Evolutionary conservation across 2,797 vertebrate genomes (phyloP).

Genomic region (Peromyscus aztecus): DNA sequence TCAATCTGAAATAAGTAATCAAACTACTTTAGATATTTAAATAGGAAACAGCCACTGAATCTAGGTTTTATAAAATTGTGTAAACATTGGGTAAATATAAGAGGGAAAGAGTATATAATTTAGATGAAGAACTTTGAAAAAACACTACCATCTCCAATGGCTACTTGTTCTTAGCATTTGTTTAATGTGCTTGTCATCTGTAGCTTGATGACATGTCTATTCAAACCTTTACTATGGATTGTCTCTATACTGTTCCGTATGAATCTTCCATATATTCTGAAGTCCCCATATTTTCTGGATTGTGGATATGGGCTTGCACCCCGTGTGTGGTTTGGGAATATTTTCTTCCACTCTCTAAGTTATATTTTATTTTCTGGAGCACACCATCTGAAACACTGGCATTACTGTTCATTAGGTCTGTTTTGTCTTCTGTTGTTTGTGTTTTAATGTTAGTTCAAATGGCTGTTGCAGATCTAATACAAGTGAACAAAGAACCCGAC

Average conservation of each 20-base stretch:
- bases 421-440: neutral
- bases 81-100: neutral
- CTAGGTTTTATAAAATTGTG: neutral
- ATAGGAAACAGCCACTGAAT: neutral
- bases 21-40: neutral
- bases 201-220: neutral
- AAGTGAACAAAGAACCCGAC: neutral
- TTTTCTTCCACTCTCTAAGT: too few relatives aligned
- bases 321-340: neutral
- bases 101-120: neutral
- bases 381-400: neutral
- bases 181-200: neutral
- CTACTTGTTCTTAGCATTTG: neutral
- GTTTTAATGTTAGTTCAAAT: neutral
- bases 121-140: neutral
- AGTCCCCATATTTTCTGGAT: neutral
- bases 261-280: neutral
- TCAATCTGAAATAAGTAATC: neutral
- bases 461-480: neutral
- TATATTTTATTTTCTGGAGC: neutral
- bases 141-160: neutral
- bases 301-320: neutral
- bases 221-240: neutral
- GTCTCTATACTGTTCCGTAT: neutral
- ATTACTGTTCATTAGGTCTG: neutral